Evolutionary conservation across 2,888 invertebrate genomes (phyloP).

Genomic region (Didymodactylos carnosus): DNA sequence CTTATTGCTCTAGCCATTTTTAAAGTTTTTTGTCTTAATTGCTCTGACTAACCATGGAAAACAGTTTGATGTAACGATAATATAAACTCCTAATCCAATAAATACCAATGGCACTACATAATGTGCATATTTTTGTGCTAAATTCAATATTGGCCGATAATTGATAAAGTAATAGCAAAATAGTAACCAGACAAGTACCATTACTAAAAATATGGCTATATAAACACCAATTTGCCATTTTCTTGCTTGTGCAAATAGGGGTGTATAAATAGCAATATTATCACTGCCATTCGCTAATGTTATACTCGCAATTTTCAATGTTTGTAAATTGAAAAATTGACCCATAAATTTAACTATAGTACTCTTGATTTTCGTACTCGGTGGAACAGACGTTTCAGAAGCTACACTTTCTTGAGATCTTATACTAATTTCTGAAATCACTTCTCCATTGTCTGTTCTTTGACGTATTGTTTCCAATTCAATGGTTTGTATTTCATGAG

Average conservation of each 20-base stretch:
- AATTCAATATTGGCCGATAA: background rate
- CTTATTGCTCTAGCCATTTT: background rate
- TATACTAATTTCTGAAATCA: background rate
- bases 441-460: background rate
- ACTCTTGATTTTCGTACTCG: background rate
- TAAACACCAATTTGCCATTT: background rate
- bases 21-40: background rate
- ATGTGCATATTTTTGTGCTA: background rate
- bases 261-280: background rate
- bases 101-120: background rate
- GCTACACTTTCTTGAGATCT: background rate
- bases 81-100: background rate
- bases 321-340: background rate
- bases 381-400: background rate
- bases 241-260: background rate
- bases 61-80: background rate
- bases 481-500: background rate
- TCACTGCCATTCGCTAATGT: background rate
- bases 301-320: background rate
- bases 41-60: background rate
- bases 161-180: background rate
- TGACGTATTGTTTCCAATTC: background rate
- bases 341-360: background rate
- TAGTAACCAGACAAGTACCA: background rate
- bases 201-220: background rate